Conservation (phyloP, 2,797 vertebrate genomes). For the Heterohyrax brucei region DNA sequence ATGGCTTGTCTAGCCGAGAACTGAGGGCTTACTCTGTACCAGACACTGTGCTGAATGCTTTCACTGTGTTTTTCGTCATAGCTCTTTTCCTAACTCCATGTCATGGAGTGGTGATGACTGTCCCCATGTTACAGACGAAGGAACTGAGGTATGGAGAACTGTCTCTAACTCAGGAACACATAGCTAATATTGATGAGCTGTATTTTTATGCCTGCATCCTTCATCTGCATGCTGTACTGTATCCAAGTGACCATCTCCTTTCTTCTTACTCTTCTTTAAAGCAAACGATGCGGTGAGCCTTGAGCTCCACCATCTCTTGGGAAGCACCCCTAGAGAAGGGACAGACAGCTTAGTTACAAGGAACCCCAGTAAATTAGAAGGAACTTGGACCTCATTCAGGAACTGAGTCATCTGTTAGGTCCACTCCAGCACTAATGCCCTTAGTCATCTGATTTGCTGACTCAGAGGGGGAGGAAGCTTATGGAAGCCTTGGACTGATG, state of each 20-base stretch:
- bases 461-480: neutral
- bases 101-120: neutral
- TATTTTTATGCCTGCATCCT: neutral
- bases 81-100: neutral
- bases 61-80: neutral
- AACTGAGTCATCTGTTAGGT: neutral
- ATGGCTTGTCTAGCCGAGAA: neutral
- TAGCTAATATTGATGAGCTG: neutral
- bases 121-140: neutral
- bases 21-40: neutral
- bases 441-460: neutral
- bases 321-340: neutral
- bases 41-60: neutral
- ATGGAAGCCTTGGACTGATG: neutral
- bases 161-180: neutral
- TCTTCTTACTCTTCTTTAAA: neutral
- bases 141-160: neutral
- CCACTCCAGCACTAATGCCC: neutral
- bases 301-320: neutral
- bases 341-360: neutral
- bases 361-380: neutral
- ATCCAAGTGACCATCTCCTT: neutral
- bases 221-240: no score
- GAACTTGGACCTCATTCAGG: neutral
- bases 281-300: neutral